Evolutionary conservation across 2,797 vertebrate species (phyloP), one percentile per base, ranked within the genome.

Genomic region (Coilia nasus): DNA sequence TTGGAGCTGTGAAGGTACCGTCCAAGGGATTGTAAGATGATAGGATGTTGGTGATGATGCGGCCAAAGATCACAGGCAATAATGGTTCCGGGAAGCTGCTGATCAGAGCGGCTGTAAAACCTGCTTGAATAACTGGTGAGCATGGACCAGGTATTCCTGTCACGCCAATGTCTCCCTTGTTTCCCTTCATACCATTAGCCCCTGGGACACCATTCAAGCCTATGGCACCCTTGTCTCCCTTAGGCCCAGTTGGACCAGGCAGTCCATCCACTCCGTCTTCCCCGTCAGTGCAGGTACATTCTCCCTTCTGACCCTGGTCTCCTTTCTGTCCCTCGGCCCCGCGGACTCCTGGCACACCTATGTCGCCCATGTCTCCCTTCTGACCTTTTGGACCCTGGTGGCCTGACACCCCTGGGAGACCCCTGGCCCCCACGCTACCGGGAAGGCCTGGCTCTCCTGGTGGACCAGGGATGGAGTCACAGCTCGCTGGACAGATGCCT

Each of bases 111-210:
- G 91, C 95, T 0, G 91, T 90, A 91, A 96, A 96, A 1, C 91
- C 91, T 0, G 95, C 95, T 19, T 93, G 90, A 82, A 95, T 92
- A 83, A 88, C 84, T 0, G 93, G 89, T 41, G 92, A 86, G 83
- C 95, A 96, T 23, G 93, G 94, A 0, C 96, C 95, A 0, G 92
- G 93, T 0, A 23, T 9, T 7, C 96, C 95, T 44, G 41, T 88
- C 15, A 84, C 0, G 12, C 95, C 95, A 28, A 83, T 11, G 9
- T 81, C 17, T 1, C 95, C 95, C 12, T 78, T 3, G 0, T 84
- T 31, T 0, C 95, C 95, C 81, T 92, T 91, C 1, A 11, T 0
- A 44, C 95, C 95, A 0, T 17, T 0, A 0, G 4, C 0, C 2
- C 95, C 96, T 41, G 75, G 25, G 12, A 2, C 1, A 17, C 96